These are phyloP conservation scores for Proteles cristata DNA, from an alignment of 2,113 vertebrate genomes.

Conservation along the genomic window DNA sequence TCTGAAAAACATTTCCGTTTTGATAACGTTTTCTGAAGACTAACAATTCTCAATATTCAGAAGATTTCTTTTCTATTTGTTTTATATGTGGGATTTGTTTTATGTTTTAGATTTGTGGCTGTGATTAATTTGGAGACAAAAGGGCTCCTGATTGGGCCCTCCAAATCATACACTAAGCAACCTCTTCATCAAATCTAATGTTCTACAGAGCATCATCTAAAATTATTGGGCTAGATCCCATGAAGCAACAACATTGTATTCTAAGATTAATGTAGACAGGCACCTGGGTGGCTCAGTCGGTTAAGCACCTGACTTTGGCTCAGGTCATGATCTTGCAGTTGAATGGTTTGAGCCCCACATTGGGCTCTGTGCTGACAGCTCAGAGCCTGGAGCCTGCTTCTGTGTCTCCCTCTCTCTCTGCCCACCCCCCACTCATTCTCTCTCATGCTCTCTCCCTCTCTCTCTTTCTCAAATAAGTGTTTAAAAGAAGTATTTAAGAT, in stretches of 20 bases:
- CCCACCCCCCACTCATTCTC: too few species aligned
- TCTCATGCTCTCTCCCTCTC: too few species aligned
- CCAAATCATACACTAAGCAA: neutral
- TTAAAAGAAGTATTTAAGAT: neutral
- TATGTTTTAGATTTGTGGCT: neutral
- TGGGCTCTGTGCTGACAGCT: too few species aligned
- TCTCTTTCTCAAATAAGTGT: too few species aligned
- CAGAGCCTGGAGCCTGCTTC: too few species aligned
- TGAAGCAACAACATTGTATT: neutral
- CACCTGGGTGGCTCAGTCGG: too few species aligned
- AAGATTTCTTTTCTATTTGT: neutral
- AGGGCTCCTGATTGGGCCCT: neutral
- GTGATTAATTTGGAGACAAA: neutral
- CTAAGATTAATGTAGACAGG: neutral
- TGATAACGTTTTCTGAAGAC: neutral
- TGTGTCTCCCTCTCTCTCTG: too few species aligned
- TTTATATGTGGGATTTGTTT: neutral
- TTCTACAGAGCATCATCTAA: neutral
- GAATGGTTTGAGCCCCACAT: too few species aligned
- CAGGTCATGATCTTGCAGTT: too few species aligned
- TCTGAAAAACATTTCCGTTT: neutral
- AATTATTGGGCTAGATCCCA: neutral
- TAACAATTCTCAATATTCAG: neutral
- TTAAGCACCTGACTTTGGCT: too few species aligned
- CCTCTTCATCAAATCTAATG: neutral